phyloP scores from a whole-genome alignment of 1,140 invertebrate species.

The Nephila pilipes region DNA sequence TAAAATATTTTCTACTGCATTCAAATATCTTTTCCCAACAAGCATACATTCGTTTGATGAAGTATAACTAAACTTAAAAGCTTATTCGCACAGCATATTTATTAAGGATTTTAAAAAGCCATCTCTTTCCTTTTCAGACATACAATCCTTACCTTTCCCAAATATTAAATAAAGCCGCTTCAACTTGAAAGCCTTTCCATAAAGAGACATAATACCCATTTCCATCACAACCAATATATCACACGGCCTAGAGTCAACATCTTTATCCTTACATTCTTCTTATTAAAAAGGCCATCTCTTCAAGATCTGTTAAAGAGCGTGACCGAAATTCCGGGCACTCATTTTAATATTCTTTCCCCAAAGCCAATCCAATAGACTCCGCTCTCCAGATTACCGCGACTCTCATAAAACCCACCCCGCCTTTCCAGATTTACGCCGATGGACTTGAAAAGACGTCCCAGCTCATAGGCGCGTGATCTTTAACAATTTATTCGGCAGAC shows the following conservation, averaged over 20 bases:
- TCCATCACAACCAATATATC: neutral
- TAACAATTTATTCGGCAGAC: slow-evolving; percentile 23
- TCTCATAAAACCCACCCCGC: slow-evolving; percentile 11
- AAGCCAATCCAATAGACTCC: slow-evolving; percentile 33
- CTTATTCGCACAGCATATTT: no score
- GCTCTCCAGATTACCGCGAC: neutral
- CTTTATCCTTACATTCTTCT: slow-evolving; percentile 42
- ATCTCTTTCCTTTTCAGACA: no score
- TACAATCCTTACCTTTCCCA: neutral
- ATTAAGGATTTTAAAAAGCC: no score
- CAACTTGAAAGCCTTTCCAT: neutral
- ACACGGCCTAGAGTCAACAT: neutral
- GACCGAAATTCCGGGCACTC: slow-evolving; percentile 15
- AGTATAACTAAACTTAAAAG: no score
- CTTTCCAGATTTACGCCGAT: slow-evolving; percentile 64
- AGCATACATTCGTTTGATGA: no score
- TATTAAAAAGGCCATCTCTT: slow-evolving; percentile 56
- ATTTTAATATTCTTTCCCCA: slow-evolving; percentile 39
- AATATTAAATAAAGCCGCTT: neutral
- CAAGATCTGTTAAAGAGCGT: slow-evolving; percentile 47
- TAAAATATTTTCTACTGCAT: no score
- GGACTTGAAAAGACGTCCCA: slow-evolving; percentile 61
- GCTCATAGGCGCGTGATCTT: slow-evolving; percentile 47
- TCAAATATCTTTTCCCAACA: no score
- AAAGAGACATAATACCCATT: slow-evolving; percentile 23